phyloP scores from a whole-genome alignment of 2,113 vertebrate genomes.

The Rhinolophus sinicus region DNA sequence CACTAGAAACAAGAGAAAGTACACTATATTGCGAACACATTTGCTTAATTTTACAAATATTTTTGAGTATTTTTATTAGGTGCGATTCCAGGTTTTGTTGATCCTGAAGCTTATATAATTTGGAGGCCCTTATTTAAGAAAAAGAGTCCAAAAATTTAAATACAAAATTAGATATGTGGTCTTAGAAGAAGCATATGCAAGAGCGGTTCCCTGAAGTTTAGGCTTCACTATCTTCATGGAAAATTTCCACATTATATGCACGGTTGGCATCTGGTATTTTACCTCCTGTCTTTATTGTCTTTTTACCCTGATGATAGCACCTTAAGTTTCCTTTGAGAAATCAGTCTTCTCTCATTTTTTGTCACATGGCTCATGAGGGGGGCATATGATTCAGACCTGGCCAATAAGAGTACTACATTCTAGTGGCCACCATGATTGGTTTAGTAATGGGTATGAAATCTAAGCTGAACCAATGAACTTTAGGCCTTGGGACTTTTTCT shows the following conservation, averaged over 20 bases:
- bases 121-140: background rate
- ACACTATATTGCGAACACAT: background rate
- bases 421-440: background rate
- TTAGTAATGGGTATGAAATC: background rate
- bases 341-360: conserved; percentile 16
- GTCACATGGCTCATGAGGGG: background rate
- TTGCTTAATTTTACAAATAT: background rate
- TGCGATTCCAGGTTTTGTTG: background rate
- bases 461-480: background rate
- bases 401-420: background rate
- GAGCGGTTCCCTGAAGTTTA: background rate
- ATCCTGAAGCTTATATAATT: background rate
- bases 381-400: background rate
- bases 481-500: background rate
- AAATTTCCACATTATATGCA: background rate
- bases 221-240: background rate
- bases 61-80: background rate
- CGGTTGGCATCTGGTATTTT: background rate
- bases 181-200: background rate
- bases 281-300: background rate
- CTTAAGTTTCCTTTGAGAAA: background rate
- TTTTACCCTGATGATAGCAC: background rate
- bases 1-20: background rate
- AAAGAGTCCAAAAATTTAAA: background rate
- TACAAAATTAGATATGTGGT: background rate